phyloP scores from a whole-genome alignment of 2,888 invertebrate genomes.

The Linyphia triangularis region DNA sequence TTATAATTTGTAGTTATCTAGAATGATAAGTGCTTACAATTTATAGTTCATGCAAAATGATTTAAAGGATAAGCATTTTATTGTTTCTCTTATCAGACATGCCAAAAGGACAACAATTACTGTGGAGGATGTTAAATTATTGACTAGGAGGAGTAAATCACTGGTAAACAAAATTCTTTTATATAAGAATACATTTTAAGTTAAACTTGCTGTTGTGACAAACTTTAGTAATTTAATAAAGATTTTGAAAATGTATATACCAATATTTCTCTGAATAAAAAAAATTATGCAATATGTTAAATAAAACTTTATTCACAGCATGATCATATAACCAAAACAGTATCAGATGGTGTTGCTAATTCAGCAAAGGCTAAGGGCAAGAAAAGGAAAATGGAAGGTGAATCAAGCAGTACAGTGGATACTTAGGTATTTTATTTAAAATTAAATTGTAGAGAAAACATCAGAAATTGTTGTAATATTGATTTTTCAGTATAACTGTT shows the following conservation, averaged over 20 bases:
- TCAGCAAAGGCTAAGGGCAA: slow-evolving; percentile 17
- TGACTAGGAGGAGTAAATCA: slow-evolving; percentile 38
- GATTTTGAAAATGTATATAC: not conserved
- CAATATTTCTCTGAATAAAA: not conserved
- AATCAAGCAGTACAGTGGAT: not conserved
- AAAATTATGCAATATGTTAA: not conserved
- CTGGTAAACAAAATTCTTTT: slow-evolving; percentile 1
- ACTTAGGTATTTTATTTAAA: not conserved
- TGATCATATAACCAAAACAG: slow-evolving; percentile 33
- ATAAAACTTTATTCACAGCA: not conserved
- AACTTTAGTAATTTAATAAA: no score
- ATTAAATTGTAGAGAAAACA: no score
- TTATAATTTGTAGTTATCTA: not conserved
- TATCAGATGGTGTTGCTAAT: slow-evolving; percentile 4
- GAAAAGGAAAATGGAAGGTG: slow-evolving; percentile 19
- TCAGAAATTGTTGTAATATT: no score
- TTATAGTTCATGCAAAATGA: not conserved
- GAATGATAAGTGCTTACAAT: not conserved
- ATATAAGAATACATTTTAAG: not conserved
- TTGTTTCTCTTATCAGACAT: slow-evolving; percentile 17
- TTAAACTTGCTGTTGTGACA: not conserved
- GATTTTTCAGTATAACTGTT: no score
- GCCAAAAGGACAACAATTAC: slow-evolving; percentile 54
- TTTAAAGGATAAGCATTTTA: not conserved
- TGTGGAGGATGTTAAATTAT: slow-evolving; percentile 43